phyloP scores from a whole-genome alignment of 2,797 vertebrate species.

The Molothrus ater region DNA sequence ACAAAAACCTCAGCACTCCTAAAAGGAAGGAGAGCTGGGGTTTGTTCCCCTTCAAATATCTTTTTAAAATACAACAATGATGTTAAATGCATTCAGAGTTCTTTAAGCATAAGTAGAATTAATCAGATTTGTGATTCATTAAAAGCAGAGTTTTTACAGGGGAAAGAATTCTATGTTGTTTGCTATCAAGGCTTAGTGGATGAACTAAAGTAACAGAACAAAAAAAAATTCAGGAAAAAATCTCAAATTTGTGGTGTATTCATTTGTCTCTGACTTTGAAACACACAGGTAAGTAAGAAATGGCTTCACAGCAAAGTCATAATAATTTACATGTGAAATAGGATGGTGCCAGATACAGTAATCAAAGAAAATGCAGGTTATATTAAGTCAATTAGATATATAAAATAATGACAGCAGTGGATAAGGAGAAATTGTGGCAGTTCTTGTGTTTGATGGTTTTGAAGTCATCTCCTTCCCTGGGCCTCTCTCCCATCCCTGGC shows the following conservation, averaged over 20 bases:
- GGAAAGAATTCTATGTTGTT: neutral
- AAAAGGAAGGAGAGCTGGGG: conserved; percentile 14
- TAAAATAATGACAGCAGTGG: neutral
- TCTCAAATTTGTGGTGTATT: neutral
- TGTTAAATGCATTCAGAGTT: neutral
- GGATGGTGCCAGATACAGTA: neutral
- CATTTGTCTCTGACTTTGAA: neutral
- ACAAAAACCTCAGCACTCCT: conserved; percentile 8
- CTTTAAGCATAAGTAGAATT: conserved; percentile 5
- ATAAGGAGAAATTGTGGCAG: neutral
- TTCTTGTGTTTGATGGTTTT: neutral
- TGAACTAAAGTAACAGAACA: neutral
- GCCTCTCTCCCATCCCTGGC: neutral
- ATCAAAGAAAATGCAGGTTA: neutral
- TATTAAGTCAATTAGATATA: neutral
- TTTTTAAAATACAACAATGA: conserved; percentile 13
- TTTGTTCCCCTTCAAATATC: neutral
- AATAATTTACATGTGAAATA: neutral
- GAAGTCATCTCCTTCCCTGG: neutral
- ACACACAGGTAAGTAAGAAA: neutral
- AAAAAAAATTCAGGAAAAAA: neutral
- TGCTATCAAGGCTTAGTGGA: neutral
- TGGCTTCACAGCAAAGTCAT: neutral
- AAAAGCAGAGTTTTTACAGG: neutral
- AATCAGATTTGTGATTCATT: neutral